These are phyloP conservation scores for Alitta virens DNA, from an alignment of 2,888 invertebrate genomes.

Conservation along the genomic window DNA sequence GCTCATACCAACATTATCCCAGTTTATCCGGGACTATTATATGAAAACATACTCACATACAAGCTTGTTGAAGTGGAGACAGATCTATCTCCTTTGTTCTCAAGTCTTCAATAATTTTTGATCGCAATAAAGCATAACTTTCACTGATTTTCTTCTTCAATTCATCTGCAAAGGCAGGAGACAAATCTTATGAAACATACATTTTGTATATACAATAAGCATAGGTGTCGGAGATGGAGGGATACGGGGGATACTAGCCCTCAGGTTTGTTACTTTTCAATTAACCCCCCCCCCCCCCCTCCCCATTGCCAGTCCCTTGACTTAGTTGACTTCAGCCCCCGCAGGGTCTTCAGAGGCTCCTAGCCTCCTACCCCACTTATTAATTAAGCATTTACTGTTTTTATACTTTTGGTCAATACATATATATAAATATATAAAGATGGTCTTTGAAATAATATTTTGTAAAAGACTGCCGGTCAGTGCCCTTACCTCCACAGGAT, in stretches of 20 bases:
- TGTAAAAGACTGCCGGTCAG: neutral
- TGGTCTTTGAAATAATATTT: neutral
- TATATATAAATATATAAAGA: neutral
- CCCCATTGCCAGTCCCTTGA: no score
- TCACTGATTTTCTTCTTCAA: constrained; percentile 60
- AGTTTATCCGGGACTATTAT: no score
- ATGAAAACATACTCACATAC: constrained; percentile 54
- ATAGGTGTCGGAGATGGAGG: no score
- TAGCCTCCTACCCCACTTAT: no score
- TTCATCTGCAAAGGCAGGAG: constrained; percentile 49
- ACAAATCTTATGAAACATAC: neutral
- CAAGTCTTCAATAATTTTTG: constrained; percentile 56
- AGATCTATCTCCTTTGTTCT: constrained; percentile 48
- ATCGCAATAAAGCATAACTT: constrained; percentile 57
- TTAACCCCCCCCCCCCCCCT: no score
- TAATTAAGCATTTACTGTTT: no score
- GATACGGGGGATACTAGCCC: no score
- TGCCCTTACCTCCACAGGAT: constrained; percentile 46
- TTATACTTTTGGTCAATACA: no score
- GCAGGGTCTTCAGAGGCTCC: no score
- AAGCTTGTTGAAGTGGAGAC: constrained; percentile 52
- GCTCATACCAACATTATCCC: no score
- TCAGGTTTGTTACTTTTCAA: neutral
- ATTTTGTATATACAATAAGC: no score
- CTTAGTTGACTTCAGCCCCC: no score